Evolutionary conservation across 2,797 vertebrate species (phyloP).

Genomic region (Nyctalus aviator): DNA sequence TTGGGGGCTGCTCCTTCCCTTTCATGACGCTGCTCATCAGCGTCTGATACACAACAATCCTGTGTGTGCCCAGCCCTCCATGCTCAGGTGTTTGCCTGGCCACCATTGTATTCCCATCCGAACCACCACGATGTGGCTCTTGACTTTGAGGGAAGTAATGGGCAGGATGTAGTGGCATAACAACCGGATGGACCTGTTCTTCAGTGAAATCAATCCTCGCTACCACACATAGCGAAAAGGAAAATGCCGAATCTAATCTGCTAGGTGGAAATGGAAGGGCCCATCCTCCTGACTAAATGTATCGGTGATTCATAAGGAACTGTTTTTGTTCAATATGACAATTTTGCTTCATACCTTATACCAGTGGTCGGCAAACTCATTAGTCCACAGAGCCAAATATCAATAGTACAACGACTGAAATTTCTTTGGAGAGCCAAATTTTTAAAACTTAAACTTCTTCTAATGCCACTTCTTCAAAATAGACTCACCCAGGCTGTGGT

Average conservation of each 20-base stretch:
- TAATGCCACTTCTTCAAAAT: no score
- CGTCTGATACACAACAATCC: background rate
- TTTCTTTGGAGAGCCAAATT: no score
- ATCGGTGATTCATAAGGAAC: background rate
- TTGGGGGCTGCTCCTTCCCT: background rate
- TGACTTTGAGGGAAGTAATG: background rate
- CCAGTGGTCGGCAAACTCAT: no score
- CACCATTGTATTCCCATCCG: background rate
- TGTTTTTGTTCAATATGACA: background rate
- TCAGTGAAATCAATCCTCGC: background rate
- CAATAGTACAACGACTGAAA: no score
- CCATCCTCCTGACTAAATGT: background rate
- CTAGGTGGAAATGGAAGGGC: background rate
- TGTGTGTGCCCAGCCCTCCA: rapidly evolving
- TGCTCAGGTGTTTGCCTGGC: background rate
- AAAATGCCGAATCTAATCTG: background rate
- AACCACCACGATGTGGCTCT: background rate
- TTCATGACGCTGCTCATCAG: background rate
- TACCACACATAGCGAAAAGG: background rate
- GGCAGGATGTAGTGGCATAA: no score
- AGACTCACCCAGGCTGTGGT: no score
- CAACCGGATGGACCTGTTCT: background rate
- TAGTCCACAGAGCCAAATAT: no score
- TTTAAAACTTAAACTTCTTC: no score
- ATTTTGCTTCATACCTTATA: background rate